phyloP scores from a whole-genome alignment of 2,888 invertebrate species.

The Torymus texanus region DNA sequence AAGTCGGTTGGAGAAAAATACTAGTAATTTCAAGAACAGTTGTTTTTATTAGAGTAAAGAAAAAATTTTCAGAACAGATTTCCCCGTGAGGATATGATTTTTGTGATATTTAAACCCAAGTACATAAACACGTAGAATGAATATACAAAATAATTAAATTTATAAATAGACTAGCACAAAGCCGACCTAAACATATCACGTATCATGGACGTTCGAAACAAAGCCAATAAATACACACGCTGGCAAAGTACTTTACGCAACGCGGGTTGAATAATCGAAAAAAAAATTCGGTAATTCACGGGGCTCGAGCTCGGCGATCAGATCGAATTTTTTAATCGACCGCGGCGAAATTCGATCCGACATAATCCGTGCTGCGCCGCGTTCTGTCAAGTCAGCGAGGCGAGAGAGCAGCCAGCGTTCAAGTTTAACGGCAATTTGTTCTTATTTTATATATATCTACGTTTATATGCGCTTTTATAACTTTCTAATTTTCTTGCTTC shows the following conservation, averaged over 20 bases:
- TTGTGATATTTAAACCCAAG: no score
- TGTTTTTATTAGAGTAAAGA: no score
- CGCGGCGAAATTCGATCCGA: conserved; percentile 36
- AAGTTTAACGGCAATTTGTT: conserved; percentile 25
- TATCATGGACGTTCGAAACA: background rate
- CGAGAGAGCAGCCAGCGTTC: conserved; percentile 3
- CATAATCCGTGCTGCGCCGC: background rate
- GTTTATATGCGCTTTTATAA: background rate
- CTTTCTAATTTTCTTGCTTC: no score
- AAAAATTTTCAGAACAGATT: no score
- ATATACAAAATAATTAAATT: background rate
- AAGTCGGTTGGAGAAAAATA: no score
- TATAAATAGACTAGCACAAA: background rate
- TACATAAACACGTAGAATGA: no score
- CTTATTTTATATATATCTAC: background rate
- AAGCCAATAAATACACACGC: background rate
- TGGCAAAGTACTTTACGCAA: background rate
- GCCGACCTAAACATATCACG: background rate
- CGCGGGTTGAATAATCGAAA: background rate
- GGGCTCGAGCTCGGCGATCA: conserved; percentile 13
- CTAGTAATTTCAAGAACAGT: no score
- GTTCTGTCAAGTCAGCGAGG: conserved; percentile 13
- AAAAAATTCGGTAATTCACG: conserved; percentile 30
- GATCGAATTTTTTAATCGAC: conserved; percentile 34
- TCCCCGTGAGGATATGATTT: no score